These are phyloP conservation scores for Cosmia pyralina DNA, from an alignment of 2,888 invertebrate species.

Conservation along the genomic window DNA sequence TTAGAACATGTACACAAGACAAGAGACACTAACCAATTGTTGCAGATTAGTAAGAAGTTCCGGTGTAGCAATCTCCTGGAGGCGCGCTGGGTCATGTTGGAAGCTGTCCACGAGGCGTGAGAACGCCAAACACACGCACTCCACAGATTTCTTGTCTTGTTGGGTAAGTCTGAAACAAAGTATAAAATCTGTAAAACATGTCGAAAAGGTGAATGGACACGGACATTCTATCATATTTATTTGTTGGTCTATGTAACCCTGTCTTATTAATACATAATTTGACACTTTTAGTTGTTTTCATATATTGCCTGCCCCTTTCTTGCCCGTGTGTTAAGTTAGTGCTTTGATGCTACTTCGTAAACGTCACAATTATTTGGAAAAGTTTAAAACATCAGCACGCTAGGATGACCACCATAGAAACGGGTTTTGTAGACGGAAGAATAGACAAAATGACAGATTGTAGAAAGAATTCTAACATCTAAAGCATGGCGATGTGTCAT, in stretches of 20 bases:
- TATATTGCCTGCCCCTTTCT: background rate
- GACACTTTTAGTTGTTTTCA: background rate
- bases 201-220: background rate
- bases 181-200: background rate
- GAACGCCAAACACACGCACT: constrained; percentile 98
- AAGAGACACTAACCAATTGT: constrained; percentile 92
- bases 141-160: constrained; percentile 99
- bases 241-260: background rate
- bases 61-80: constrained; percentile 98
- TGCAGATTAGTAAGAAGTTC: constrained; percentile 98
- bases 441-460: no score
- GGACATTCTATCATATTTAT: background rate
- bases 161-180: constrained; percentile 91
- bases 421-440: no score
- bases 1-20: background rate
- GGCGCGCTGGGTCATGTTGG: constrained; percentile 96
- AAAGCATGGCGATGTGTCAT: no score
- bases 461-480: no score
- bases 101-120: constrained; percentile 99
- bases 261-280: background rate
- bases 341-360: background rate
- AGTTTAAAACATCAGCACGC: no score
- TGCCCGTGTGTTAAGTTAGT: background rate
- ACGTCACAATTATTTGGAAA: background rate
- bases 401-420: no score